phyloP scores from a whole-genome alignment of 2,888 invertebrate genomes.

The Euclidia mi region DNA sequence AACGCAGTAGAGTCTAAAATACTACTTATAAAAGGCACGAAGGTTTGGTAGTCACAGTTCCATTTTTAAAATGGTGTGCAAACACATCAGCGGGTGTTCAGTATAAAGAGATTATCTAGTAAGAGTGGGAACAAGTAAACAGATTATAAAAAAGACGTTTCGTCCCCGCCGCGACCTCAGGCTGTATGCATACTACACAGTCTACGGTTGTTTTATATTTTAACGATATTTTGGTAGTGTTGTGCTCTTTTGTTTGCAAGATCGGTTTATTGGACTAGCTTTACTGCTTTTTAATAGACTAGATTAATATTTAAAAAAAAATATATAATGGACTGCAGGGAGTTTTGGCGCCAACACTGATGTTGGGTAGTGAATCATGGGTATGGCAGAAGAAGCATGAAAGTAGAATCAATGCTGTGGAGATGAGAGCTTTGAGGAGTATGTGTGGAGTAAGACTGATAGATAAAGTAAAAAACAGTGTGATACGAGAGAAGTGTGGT shows the following conservation, averaged over 20 bases:
- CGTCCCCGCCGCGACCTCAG: constrained; percentile 66
- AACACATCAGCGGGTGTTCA: constrained; percentile 73
- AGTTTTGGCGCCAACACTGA: no score
- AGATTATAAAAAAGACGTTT: constrained; percentile 87
- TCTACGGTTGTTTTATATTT: constrained; percentile 22
- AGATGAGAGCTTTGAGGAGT: no score
- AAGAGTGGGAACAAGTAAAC: constrained; percentile 81
- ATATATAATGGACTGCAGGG: no score
- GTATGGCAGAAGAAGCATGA: no score
- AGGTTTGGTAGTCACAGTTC: constrained; percentile 23
- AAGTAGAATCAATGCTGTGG: no score
- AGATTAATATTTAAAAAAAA: no score
- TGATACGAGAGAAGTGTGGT: no score
- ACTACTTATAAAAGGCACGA: constrained; percentile 11
- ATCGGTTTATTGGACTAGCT: no score
- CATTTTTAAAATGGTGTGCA: constrained; percentile 62
- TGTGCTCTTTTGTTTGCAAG: not conserved
- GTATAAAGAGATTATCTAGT: constrained; percentile 84
- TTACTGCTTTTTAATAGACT: no score
- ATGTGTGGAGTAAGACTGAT: no score
- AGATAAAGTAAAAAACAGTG: no score
- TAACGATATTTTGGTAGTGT: not conserved
- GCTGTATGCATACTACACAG: constrained; percentile 63
- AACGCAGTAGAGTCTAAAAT: constrained; percentile 23
- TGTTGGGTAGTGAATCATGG: no score